Evolutionary conservation across 2,113 vertebrate genomes (phyloP).

Genomic region (Reinhardtius hippoglossoides): DNA sequence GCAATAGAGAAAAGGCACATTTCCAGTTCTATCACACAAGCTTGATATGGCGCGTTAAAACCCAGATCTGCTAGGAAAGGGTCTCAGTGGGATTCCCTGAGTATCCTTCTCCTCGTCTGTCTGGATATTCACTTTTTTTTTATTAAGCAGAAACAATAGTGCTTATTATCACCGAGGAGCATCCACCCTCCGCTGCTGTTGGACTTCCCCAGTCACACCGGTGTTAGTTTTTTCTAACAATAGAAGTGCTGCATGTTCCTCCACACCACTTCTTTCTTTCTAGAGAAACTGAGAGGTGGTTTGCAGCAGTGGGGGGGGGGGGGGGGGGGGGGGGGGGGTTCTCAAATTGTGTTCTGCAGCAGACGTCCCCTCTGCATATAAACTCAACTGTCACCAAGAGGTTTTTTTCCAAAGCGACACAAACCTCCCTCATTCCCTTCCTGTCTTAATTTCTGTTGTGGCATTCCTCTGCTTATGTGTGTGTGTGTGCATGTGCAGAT

Average conservation of each 20-base stretch:
- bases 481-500: background rate
- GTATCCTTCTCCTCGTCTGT: background rate
- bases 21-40: background rate
- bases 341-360: slow-evolving; percentile 41
- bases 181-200: slow-evolving; percentile 11
- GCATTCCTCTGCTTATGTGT: slow-evolving; percentile 16
- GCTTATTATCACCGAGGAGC: background rate
- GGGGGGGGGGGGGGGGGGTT: slow-evolving; percentile 35
- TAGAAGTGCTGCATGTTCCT: slow-evolving; percentile 26
- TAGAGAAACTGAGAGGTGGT: slow-evolving; percentile 53
- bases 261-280: slow-evolving; percentile 58
- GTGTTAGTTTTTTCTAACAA: slow-evolving; percentile 23
- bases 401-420: slow-evolving; percentile 18
- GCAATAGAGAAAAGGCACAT: slow-evolving; percentile 3
- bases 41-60: slow-evolving; percentile 12
- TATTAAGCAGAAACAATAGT: slow-evolving; percentile 1
- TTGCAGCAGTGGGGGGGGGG: slow-evolving; percentile 53
- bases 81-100: slow-evolving; percentile 23
- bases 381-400: slow-evolving; percentile 42
- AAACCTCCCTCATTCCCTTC: slow-evolving; percentile 5
- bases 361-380: slow-evolving; percentile 40
- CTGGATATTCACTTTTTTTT: background rate
- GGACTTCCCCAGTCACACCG: slow-evolving; percentile 29
- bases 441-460: slow-evolving; percentile 39
- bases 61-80: background rate